phyloP scores from a whole-genome alignment of 2,888 invertebrate genomes.

The Nymphalis polychloros region DNA sequence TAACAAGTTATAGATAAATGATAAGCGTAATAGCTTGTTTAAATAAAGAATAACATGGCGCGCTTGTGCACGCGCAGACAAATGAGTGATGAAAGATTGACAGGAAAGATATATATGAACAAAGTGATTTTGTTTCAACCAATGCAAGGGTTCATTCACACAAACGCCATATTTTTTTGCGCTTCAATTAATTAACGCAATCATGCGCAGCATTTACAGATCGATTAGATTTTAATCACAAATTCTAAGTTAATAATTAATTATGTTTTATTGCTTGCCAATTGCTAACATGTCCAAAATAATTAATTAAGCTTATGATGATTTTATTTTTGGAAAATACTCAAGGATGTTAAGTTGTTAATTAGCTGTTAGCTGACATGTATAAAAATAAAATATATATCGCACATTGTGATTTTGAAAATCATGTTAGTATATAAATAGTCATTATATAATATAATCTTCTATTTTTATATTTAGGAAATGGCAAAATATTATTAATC shows the following conservation, averaged over 20 bases:
- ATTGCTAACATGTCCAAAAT: too few species aligned
- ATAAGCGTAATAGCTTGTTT: constrained; percentile 43
- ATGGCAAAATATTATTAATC: too few species aligned
- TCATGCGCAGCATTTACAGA: constrained; percentile 1
- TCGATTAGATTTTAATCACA: constrained; percentile 5
- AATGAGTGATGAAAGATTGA: constrained; percentile 48
- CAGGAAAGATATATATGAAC: constrained; percentile 38
- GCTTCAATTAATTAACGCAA: constrained; percentile 2
- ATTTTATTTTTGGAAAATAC: too few species aligned
- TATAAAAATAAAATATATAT: too few species aligned
- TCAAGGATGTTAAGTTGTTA: too few species aligned
- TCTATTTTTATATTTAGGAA: too few species aligned
- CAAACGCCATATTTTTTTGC: constrained; percentile 11
- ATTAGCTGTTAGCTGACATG: too few species aligned
- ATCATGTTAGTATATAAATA: too few species aligned
- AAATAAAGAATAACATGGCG: constrained; percentile 42
- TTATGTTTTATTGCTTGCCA: not conserved
- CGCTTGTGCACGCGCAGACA: constrained; percentile 43
- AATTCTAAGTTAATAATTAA: not conserved
- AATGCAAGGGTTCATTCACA: constrained; percentile 31
- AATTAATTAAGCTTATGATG: too few species aligned
- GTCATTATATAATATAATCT: too few species aligned
- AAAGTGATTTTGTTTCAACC: constrained; percentile 38
- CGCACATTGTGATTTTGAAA: too few species aligned
- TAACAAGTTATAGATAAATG: constrained; percentile 42